phyloP scores from a whole-genome alignment of 2,888 invertebrate genomes.

The Orthosia gothica region DNA sequence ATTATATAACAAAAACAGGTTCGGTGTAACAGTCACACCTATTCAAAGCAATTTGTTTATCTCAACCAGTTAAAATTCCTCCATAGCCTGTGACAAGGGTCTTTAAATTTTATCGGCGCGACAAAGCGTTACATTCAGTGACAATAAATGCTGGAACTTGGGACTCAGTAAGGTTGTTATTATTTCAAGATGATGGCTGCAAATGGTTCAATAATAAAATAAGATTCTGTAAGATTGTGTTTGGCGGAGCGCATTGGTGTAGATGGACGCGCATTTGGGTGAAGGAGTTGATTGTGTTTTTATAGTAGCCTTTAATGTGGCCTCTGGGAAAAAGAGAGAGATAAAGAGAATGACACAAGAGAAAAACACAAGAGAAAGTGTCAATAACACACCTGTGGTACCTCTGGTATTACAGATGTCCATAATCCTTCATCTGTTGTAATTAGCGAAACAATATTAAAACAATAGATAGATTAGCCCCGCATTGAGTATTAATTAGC shows the following conservation, averaged over 20 bases:
- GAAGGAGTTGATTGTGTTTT: too few relatives aligned
- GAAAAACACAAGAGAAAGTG: too few relatives aligned
- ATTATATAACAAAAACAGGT: not conserved
- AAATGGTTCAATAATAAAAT: conserved; percentile 9
- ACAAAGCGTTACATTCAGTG: conserved; percentile 56
- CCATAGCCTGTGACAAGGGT: conserved; percentile 69
- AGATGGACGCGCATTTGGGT: not conserved
- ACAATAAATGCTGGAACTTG: conserved; percentile 43
- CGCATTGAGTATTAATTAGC: too few relatives aligned
- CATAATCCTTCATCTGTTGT: too few relatives aligned
- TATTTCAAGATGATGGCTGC: conserved; percentile 30
- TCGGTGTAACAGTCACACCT: conserved; percentile 54
- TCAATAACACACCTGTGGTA: too few relatives aligned
- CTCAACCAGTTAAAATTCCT: conserved; percentile 69
- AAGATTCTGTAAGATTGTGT: too few relatives aligned
- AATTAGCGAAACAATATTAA: too few relatives aligned
- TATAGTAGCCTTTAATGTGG: too few relatives aligned
- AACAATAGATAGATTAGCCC: too few relatives aligned
- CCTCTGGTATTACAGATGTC: too few relatives aligned
- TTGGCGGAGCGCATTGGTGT: not conserved
- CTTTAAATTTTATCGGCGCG: conserved; percentile 69
- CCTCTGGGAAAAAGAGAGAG: too few relatives aligned
- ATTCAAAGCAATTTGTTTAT: conserved; percentile 70
- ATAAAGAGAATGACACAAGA: too few relatives aligned
- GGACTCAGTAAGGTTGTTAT: conserved; percentile 25